Base-by-base conservation (phyloP, 2,888 invertebrate genomes). In the Ischnus inquisitorius region DNA sequence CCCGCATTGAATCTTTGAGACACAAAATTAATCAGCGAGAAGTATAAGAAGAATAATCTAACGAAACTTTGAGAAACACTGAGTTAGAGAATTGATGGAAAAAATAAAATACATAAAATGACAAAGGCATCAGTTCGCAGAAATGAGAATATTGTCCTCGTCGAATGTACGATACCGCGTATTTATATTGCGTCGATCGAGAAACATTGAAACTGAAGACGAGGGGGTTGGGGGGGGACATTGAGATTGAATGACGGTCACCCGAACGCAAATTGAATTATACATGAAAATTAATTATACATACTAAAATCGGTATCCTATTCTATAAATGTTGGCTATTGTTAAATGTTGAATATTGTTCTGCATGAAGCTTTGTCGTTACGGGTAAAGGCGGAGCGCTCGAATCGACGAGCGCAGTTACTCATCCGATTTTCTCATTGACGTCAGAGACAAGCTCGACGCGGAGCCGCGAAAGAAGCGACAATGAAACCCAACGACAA, bases 281-380 rank as follows among this genome's bases (percentile, higher is more conserved):
- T 79, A 82, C 75, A 81, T 25, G 67, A 77, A 67, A 82, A 62
- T 89, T 90, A 89, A 91, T 88, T 89, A 91, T 89, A 87, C 89
- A 88, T 89, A 92, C 88, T 89, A 86, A 72, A 91, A 92, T 92
- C 90, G 92, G 91, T 93, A 93, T 92, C 91, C 92, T 92, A 92
- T 91, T 93, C 92, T 93, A 93, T 93, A 93, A 92, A 93, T 93
- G 93, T 93, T 93, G 93, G 93, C 93, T 93, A 93, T 93, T 93
- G 93, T 93, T 93, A 93, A 93, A 93, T 93, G 93, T 92, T 93
- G 91, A 92, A 92, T 93, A 93, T 92, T 93, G 92, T 93, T 93
- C 93, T 86, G 87, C 88, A 87, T 84, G 87, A 69, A 87, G 88
- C 88, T 88, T 85, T 86, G 86, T 79, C 88, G 87, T 88, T 88